Evolutionary conservation across 2,113 vertebrate genomes (phyloP), one percentile per base, ranked within the genome.

Genomic region (Aplodontia rufa): DNA sequence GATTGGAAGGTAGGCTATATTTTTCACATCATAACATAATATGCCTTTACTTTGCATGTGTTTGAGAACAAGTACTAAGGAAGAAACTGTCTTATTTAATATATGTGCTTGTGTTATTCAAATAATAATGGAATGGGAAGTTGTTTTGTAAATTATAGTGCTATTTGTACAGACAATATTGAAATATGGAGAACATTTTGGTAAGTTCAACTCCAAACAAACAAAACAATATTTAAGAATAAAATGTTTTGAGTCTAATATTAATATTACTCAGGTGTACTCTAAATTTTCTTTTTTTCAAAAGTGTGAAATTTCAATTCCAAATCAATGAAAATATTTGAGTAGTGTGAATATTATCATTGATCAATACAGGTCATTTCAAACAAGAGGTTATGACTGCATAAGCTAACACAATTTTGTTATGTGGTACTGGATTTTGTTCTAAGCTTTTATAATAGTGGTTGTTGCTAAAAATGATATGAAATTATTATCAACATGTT

Each of bases 371-470:
- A 85, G 42, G 7, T 53, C 5, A 53, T 76, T 42, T 60, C 9
- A 40, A 60, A n/a, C 24, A 55, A n/a, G 30, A n/a, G 20, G 9
- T 30, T 3, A 30, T 45, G 14, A 10, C 12, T 53, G 26, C 3
- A 49, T n/a, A 20, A 45, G 32, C 7, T 71, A 7, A 13, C 11
- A n/a, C 14, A 17, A 37, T 24, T 28, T 3, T 8, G 35, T 3
- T 40, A 58, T 28, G 24, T 35, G 26, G 11, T 47, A 19, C 4
- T 5, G 69, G 11, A 49, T 7, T 0, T 14, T 1, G 14, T n/a
- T 9, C 9, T 35, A 66, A 22, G 20, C 13, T 84, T n/a, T 35
- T 16, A 49, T 5, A 49, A 24, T 40, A 3, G 0, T 58, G 5
- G 2, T 53, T 37, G 11, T 22, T 72, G 17, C 55, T 24, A 62